Evolutionary conservation across 2,888 invertebrate genomes (phyloP), one percentile per base, ranked within the genome.

Genomic region (Augiades crinisus): DNA sequence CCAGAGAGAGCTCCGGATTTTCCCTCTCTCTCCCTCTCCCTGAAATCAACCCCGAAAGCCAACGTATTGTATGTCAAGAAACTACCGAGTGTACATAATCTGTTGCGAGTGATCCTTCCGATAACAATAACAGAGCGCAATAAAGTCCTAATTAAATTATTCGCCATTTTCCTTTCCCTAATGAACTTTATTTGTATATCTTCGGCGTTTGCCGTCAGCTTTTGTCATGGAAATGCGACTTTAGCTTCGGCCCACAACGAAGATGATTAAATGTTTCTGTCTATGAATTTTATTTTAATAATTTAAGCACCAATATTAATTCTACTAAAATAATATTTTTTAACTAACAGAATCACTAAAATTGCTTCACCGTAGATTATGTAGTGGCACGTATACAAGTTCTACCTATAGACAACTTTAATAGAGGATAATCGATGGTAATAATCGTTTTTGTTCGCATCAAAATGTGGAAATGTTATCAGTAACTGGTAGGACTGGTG

Each of bases 161-260:
- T 38, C 44, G 44, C 53, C 40, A 54, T 57, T 57, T 61, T 58
- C 66, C 61, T 62, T 62, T 56, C 55, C 56, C 55, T 66, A 66
- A 70, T 65, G 58, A 70, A 70, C 59, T 69, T 71, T 68, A 62
- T 70, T 67, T 68, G 64, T 65, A 50, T 55, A 56, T 41, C 33
- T n/a, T 21, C 31, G 33, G 17, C 27, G 30, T 5, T 27, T 10
- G 7, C 24, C 19, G 34, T 41, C 56, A 37, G 43, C 61, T 52
- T 60, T 67, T 61, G 60, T 61, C 64, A 66, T 66, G 65, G 59
- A 57, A 65, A 68, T 65, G 33, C 10, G 5, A 31, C 19, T 30
- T 44, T 12, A 43, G 30, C 17, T 31, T 43, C 12, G 30, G 13
- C 43, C 43, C 12, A 44, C 43, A 19, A 31, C 10, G 31, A 19